Evolutionary conservation across 1,140 invertebrate species (phyloP).

Genomic region (Daktulosphaira vitifoliae): DNA sequence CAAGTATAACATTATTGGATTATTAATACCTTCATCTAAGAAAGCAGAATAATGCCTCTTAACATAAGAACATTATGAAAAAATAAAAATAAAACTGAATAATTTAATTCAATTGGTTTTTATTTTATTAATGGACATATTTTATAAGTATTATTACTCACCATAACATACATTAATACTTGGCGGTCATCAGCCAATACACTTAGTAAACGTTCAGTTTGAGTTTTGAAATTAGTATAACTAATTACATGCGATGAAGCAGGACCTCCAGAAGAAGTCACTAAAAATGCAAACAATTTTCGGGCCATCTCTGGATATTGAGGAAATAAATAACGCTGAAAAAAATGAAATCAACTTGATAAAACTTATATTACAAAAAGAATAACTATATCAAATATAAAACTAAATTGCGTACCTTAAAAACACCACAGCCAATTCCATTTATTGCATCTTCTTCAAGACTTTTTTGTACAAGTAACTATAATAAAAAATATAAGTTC

Average conservation of each 20-base stretch:
- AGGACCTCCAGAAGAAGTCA: conserved; percentile 48
- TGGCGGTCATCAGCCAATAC: conserved; percentile 56
- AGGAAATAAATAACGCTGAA: conserved; percentile 65
- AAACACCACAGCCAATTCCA: conserved; percentile 37
- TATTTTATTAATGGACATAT: too few species aligned
- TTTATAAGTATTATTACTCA: conserved; percentile 35
- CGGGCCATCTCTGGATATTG: conserved; percentile 61
- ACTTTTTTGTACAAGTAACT: conserved; percentile 39
- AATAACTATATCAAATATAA: too few species aligned
- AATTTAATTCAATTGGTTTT: too few species aligned
- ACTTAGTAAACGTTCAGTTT: conserved; percentile 60
- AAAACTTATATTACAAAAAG: too few species aligned
- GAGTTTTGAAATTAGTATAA: conserved; percentile 54
- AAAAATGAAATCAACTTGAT: too few species aligned
- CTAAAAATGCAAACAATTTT: conserved; percentile 57
- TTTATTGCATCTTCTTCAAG: conserved; percentile 39
- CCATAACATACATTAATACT: conserved; percentile 57
- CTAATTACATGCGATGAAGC: conserved; percentile 52
- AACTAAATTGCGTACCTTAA: conserved; percentile 37
- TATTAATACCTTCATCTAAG: too few species aligned
- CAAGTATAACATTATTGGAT: too few species aligned
- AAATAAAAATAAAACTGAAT: too few species aligned
- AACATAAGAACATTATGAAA: too few species aligned
- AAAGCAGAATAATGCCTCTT: too few species aligned
- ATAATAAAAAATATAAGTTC: conserved; percentile 25